A percentile compares a stretch with the other conserved stretches of the same genome.
Evolutionary conservation across 2,113 vertebrate species (phyloP).

Genomic region (Hassar affinis): DNA sequence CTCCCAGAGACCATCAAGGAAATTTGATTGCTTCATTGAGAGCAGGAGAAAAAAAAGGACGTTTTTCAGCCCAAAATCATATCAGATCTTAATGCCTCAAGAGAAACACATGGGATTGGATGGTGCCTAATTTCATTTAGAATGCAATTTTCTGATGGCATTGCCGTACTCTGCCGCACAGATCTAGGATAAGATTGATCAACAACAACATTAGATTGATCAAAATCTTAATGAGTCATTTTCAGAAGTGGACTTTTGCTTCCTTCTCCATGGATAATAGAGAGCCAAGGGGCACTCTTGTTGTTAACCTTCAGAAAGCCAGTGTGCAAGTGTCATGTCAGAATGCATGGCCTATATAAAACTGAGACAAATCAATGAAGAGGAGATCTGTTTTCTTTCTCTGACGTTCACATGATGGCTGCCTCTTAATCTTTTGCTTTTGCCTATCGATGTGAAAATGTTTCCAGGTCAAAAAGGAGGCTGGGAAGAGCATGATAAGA

Average conservation of each 20-base stretch:
- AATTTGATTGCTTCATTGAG: constrained; percentile 99
- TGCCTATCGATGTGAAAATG: constrained; percentile 26
- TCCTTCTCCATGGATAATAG: constrained; percentile 68
- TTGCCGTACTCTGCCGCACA: constrained; percentile 91
- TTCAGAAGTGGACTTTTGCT: constrained; percentile 81
- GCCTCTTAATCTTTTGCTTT: constrained; percentile 12
- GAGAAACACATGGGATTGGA: constrained; percentile 97
- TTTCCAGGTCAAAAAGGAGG: constrained; percentile 42
- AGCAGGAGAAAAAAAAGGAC: constrained; percentile 57
- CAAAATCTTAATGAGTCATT: constrained; percentile 96
- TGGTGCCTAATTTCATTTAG: constrained; percentile 93
- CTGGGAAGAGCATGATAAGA: constrained; percentile 43
- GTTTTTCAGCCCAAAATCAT: constrained; percentile 96
- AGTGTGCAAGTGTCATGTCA: not conserved
- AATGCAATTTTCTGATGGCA: constrained; percentile 98
- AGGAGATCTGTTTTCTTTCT: constrained; percentile 34
- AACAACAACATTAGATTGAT: constrained; percentile 92
- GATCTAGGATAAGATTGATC: constrained; percentile 84
- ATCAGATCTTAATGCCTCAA: constrained; percentile 98
- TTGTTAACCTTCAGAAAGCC: constrained; percentile 71
- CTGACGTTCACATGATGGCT: constrained; percentile 22
- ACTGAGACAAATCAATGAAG: constrained; percentile 29
- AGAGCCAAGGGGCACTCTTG: constrained; percentile 66
- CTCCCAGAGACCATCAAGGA: constrained; percentile 94
- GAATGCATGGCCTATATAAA: not conserved